Percentiles rank a stretch among this genome's conserved stretches.
Conservation (phyloP, 2,888 invertebrate species). For the Idaea biselata region DNA sequence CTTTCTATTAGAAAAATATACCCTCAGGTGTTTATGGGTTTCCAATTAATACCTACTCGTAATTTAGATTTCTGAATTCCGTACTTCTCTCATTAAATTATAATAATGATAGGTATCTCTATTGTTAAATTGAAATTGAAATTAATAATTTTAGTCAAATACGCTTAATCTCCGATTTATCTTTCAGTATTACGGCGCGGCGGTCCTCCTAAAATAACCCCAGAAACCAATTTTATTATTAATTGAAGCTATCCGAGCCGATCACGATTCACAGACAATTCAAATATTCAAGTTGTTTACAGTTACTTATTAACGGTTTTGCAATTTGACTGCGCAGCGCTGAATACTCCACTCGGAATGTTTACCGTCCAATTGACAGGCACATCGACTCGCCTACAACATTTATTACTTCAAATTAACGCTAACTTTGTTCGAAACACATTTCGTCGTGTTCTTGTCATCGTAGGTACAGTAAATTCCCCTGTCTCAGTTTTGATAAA, state of each 20-base stretch:
- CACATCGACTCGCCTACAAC: slow-evolving; percentile 17
- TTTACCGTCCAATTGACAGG: slow-evolving; percentile 40
- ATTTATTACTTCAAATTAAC: slow-evolving; percentile 40
- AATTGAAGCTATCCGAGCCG: slow-evolving; percentile 58
- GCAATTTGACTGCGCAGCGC: slow-evolving; percentile 43
- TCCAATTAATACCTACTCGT: no score
- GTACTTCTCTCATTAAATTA: neutral
- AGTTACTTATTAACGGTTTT: slow-evolving; percentile 61
- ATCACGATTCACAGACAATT: slow-evolving; percentile 27
- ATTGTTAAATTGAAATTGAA: neutral
- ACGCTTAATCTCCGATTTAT: neutral
- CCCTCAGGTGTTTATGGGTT: no score
- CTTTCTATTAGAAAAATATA: no score
- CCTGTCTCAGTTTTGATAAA: slow-evolving; percentile 63
- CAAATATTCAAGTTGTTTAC: slow-evolving; percentile 41
- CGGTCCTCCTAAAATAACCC: slow-evolving; percentile 31
- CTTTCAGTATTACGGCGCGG: slow-evolving; percentile 16
- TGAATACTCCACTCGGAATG: slow-evolving; percentile 40
- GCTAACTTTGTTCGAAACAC: slow-evolving; percentile 39
- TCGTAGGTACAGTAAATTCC: slow-evolving; percentile 43
- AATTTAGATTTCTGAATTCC: neutral
- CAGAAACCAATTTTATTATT: slow-evolving; percentile 66
- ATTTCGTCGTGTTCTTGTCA: slow-evolving; percentile 25
- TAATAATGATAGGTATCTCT: neutral
- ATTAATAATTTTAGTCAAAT: neutral